phyloP scores from a whole-genome alignment of 2,113 vertebrate genomes.

The Hemiprocne comata region DNA sequence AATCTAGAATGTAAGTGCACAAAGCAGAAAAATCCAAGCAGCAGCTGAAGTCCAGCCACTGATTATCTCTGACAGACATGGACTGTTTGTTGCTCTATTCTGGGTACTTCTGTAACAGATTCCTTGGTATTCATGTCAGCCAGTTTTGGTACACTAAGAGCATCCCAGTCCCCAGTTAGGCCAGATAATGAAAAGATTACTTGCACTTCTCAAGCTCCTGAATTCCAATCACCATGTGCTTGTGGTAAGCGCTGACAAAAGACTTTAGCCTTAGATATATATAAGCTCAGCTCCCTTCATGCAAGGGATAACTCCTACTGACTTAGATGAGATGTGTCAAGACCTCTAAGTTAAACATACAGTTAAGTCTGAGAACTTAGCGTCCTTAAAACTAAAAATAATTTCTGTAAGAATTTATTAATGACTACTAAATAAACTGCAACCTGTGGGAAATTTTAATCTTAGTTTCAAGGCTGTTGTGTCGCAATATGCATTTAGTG shows the following conservation, averaged over 20 bases:
- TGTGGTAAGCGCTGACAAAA: not conserved
- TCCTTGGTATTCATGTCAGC: not conserved
- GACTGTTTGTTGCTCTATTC: rapidly evolving
- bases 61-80: rapidly evolving
- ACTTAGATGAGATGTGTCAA: not conserved
- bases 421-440: not conserved
- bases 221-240: not conserved
- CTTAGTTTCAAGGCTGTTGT: not conserved
- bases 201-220: not conserved
- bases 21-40: not conserved
- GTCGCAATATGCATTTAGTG: not conserved
- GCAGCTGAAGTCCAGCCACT: not conserved
- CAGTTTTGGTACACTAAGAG: not conserved
- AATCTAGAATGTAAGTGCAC: not conserved
- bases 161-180: rapidly evolving
- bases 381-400: not conserved
- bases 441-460: not conserved
- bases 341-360: not conserved
- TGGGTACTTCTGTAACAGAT: not conserved
- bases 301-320: not conserved
- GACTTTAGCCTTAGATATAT: not conserved
- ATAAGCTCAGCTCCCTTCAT: not conserved
- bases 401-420: not conserved
- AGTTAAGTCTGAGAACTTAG: not conserved
- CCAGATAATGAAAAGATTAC: not conserved